These are phyloP conservation scores for Leptatherina wallacei DNA, from an alignment of 2,797 vertebrate species.

Conservation along the genomic window DNA sequence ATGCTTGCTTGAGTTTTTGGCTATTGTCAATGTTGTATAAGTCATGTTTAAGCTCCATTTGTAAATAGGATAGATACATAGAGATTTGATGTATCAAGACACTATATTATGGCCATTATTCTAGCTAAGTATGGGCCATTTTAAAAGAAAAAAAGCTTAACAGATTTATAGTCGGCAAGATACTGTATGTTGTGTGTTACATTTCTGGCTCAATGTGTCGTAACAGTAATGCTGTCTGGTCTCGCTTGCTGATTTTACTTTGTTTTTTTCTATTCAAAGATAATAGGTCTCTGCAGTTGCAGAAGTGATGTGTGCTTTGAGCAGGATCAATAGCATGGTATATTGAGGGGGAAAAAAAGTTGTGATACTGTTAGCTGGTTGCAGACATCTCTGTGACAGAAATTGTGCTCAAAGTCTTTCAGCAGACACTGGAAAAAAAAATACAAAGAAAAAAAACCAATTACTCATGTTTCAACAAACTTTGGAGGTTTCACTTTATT, in stretches of 20 bases:
- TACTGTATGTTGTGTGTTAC: conserved; percentile 86
- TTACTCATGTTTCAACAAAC: conserved; percentile 88
- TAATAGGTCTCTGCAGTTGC: conserved; percentile 82
- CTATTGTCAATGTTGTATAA: conserved; percentile 84
- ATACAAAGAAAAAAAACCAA: conserved; percentile 43
- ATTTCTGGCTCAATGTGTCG: conserved; percentile 85
- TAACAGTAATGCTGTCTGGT: conserved; percentile 86
- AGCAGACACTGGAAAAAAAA: conserved; percentile 84
- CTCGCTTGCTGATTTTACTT: conserved; percentile 85
- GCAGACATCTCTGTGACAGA: conserved; percentile 84
- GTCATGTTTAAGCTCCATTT: conserved; percentile 84
- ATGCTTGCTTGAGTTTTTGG: conserved; percentile 83
- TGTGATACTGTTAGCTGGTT: conserved; percentile 82
- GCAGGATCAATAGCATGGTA: conserved; percentile 85
- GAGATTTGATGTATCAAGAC: conserved; percentile 84
- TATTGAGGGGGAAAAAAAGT: conserved; percentile 75
- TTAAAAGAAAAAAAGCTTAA: conserved; percentile 77
- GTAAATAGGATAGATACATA: conserved; percentile 87
- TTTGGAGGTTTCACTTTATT: conserved; percentile 93
- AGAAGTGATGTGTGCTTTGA: conserved; percentile 83
- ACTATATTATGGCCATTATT: conserved; percentile 85
- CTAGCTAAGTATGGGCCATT: conserved; percentile 85
- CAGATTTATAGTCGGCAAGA: conserved; percentile 83
- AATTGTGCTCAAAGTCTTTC: conserved; percentile 81
- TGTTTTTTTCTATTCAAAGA: conserved; percentile 73